Evolutionary conservation across 2,797 vertebrate genomes (phyloP), one percentile per base, ranked within the genome.

Genomic region (Sebastolobus altivelis): DNA sequence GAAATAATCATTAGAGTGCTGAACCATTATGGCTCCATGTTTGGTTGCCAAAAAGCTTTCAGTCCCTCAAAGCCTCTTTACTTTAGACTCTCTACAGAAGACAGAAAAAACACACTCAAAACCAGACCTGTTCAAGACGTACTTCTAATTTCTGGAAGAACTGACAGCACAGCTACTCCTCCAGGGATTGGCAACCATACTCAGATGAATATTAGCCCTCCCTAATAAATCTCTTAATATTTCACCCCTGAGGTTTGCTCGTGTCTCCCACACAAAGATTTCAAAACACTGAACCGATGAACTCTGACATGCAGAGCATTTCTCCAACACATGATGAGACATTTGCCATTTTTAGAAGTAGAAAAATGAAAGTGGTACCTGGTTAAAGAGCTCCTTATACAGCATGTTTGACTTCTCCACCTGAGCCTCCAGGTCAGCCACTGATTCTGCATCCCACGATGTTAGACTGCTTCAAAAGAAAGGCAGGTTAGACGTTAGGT

Each of bases 311-410:
- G 20, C 11, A n/a, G 25, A 29, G 29, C 10, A 20, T 63, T 65
- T 29, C 27, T 46, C 4, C 12, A 60, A 59, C 20, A 20, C 58
- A 60, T 20, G 52, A 54, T 54, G 46, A 4, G 4, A 52, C 20
- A 4, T 58, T 58, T 58, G 8, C 20, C 22, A 8, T 25, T 25
- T 25, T 25, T 25, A 25, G 25, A 25, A 25, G 25, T 25, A 25
- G 25, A 25, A 25, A 25, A 25, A 25, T 25, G 25, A 25, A 25
- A 25, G 22, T 8, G 31, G 18, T 89, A 95, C 91, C 93, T 93
- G 91, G 38, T 73, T 73, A 16, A 89, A 84, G 67, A 94, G 86
- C 54, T 93, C 87, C 55, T 90, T 82, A 3, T 93, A 92, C 55
- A 89, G 56, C 27, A 25, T 27, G 75, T 84, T 88, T 62, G 94